Conservation (phyloP, 2,888 invertebrate genomes). For the Sphaeridia pumilis region DNA sequence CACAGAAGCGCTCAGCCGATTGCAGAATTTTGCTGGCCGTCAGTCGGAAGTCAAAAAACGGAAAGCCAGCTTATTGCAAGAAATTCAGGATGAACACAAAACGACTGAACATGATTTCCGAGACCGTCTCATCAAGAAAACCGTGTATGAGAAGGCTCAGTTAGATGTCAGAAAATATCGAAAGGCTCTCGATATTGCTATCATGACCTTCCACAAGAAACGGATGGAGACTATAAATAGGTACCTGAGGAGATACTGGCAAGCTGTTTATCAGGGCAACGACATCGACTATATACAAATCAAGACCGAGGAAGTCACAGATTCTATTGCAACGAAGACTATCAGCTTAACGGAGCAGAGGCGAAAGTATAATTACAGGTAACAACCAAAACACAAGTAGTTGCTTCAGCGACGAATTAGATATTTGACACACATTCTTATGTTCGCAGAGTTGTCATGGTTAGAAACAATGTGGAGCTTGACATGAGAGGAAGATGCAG, state of each 20-base stretch:
- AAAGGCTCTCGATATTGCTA: slow-evolving; percentile 69
- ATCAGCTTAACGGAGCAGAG: slow-evolving; percentile 18
- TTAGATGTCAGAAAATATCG: slow-evolving; percentile 68
- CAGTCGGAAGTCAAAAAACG: slow-evolving; percentile 40
- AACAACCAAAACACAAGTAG: too few relatives aligned
- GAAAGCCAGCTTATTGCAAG: slow-evolving; percentile 42
- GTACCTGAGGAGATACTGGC: slow-evolving; percentile 74
- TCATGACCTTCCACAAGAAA: slow-evolving; percentile 79
- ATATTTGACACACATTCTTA: too few relatives aligned
- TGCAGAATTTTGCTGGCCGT: slow-evolving; percentile 38
- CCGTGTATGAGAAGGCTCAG: slow-evolving; percentile 51
- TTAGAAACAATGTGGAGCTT: slow-evolving; percentile 71
- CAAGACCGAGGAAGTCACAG: slow-evolving; percentile 50
- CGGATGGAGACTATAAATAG: slow-evolving; percentile 90
- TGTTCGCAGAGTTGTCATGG: slow-evolving; percentile 85
- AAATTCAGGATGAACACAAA: slow-evolving; percentile 55
- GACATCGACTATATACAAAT: slow-evolving; percentile 96
- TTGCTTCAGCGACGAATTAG: too few relatives aligned
- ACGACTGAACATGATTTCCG: slow-evolving; percentile 58
- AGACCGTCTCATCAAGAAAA: slow-evolving; percentile 52
- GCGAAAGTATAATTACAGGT: slow-evolving; percentile 35
- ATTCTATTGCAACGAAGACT: slow-evolving; percentile 4
- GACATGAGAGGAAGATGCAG: slow-evolving; percentile 98
- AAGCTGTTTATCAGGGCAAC: slow-evolving; percentile 68
- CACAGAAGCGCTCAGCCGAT: slow-evolving; percentile 25